Conservation (phyloP, 1,140 invertebrate species). For the Eupristina koningsbergeri region DNA sequence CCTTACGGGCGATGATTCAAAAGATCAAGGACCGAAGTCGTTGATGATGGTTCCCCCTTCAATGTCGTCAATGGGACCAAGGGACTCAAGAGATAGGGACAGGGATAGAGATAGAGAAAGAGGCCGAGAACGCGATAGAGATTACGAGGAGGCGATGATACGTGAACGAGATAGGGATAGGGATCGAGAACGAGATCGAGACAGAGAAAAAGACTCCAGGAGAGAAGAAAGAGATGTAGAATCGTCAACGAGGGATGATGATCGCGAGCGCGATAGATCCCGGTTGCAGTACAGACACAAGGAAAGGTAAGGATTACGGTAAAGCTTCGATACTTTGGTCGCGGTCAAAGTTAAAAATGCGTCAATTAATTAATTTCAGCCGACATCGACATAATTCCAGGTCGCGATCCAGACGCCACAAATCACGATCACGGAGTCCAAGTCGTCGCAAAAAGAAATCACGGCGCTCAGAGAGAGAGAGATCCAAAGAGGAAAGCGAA, state of each 20-base stretch:
- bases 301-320: constrained; percentile 62
- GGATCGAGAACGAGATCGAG: constrained; percentile 67
- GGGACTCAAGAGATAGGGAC: constrained; percentile 66
- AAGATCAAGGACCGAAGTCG: constrained; percentile 69
- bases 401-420: constrained; percentile 74
- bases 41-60: constrained; percentile 70
- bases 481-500: constrained; percentile 77
- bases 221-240: constrained; percentile 70
- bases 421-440: constrained; percentile 77
- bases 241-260: constrained; percentile 68
- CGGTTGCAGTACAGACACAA: constrained; percentile 71
- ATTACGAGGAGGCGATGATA: constrained; percentile 58
- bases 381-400: constrained; percentile 76
- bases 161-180: constrained; percentile 65
- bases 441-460: constrained; percentile 79
- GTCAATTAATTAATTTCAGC: constrained; percentile 10
- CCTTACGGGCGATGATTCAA: constrained; percentile 69
- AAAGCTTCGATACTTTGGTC: neutral
- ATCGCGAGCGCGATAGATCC: constrained; percentile 68
- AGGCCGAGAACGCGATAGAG: constrained; percentile 68
- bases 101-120: constrained; percentile 66
- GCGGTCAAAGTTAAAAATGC: neutral
- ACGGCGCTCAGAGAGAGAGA: constrained; percentile 74
- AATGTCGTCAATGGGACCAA: constrained; percentile 65
- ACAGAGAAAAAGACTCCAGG: constrained; percentile 69